phyloP scores from a whole-genome alignment of 2,113 vertebrate species.

The Capreolus pygargus region DNA sequence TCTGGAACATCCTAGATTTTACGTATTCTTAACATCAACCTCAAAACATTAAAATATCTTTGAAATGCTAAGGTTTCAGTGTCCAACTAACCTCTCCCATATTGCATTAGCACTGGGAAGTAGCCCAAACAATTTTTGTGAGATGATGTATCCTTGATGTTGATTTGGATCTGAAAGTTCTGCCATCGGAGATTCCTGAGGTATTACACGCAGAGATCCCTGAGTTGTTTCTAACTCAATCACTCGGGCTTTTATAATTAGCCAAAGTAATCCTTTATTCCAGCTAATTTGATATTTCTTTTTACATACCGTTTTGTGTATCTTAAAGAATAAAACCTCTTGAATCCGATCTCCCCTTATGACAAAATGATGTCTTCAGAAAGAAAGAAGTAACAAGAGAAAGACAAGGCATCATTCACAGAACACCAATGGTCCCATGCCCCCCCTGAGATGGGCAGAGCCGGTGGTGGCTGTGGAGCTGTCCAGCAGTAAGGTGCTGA shows the following conservation, averaged over 20 bases:
- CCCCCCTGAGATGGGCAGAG: neutral
- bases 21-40: slow-evolving; percentile 48
- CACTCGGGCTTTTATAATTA: slow-evolving; percentile 3
- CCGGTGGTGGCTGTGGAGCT: slow-evolving; percentile 53
- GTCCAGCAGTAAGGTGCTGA: slow-evolving; percentile 72
- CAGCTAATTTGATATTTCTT: slow-evolving; percentile 12
- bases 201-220: slow-evolving; percentile 47
- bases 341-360: neutral
- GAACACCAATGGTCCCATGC: neutral
- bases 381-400: neutral
- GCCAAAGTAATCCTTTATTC: slow-evolving; percentile 51
- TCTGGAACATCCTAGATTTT: slow-evolving; percentile 23
- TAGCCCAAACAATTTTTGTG: slow-evolving; percentile 69
- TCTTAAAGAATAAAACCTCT: slow-evolving; percentile 26
- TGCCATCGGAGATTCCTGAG: slow-evolving; percentile 67
- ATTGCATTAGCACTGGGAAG: slow-evolving; percentile 69
- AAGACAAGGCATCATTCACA: neutral
- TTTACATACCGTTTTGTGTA: neutral
- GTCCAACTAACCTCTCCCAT: slow-evolving; percentile 69
- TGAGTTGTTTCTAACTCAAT: slow-evolving; percentile 38
- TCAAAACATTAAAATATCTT: slow-evolving; percentile 43
- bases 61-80: slow-evolving; percentile 63
- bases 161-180: slow-evolving; percentile 58
- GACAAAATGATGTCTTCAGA: neutral
- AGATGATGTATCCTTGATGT: slow-evolving; percentile 61